Conservation (phyloP, 2,888 invertebrate genomes). For the Perdita meconis region DNA sequence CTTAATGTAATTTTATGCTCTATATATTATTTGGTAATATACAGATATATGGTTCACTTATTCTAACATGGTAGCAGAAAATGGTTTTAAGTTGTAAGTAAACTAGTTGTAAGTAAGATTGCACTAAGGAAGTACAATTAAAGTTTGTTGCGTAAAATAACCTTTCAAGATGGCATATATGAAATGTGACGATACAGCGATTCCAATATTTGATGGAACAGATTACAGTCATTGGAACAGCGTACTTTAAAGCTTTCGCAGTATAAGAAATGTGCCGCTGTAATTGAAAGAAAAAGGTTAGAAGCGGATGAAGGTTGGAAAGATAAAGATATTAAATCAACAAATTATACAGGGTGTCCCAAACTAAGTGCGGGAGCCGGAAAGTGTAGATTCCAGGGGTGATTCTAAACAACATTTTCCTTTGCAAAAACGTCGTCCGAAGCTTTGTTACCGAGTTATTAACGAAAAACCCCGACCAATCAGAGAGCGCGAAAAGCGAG, state of each 20-base stretch:
- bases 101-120: no score
- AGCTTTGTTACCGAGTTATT: no score
- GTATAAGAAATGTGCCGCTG: slow-evolving; percentile 31
- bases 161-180: neutral
- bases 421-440: no score
- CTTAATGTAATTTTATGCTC: no score
- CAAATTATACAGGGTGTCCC: no score
- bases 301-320: slow-evolving; percentile 50
- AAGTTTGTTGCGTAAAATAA: neutral
- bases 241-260: slow-evolving; percentile 53
- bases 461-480: no score
- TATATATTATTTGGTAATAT: neutral
- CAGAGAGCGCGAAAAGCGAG: no score
- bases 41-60: neutral
- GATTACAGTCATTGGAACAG: slow-evolving; percentile 67
- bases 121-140: neutral
- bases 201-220: slow-evolving; percentile 58
- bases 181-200: slow-evolving; percentile 30
- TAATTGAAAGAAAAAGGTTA: slow-evolving; percentile 9
- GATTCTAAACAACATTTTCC: no score
- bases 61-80: neutral
- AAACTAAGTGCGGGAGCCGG: no score
- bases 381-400: no score
- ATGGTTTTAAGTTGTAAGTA: neutral
- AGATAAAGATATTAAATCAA: slow-evolving; percentile 59